Evolutionary conservation across 2,888 invertebrate species (phyloP), one percentile per base, ranked within the genome.

Genomic region (Drosophila melanosoma): DNA sequence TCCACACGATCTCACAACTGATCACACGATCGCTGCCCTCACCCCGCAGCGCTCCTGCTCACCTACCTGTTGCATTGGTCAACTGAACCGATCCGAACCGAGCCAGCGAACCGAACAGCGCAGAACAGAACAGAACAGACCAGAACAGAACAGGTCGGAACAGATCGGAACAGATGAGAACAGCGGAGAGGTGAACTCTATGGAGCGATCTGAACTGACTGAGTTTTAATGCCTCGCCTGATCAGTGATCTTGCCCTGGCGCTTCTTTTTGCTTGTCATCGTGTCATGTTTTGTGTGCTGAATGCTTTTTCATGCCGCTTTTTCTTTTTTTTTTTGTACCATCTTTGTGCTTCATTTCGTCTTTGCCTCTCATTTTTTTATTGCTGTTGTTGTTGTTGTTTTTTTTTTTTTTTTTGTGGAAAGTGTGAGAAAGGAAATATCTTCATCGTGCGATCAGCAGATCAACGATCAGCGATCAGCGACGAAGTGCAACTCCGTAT

Each of bases 261-360:
- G 87, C 87, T 88, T 88, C 89, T 89, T 83, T 89, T 87, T 81
- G 90, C 91, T 90, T 91, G 91, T 91, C 91, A 91, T 91, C 91
- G 87, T 90, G 90, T 91, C 91, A 91, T 90, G 91, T 91, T 91
- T 90, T 87, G 84, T 87, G 69, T 80, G 81, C 84, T 83, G 85
- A 81, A 87, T 85, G 90, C 89, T 88, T 89, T 83, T 90, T 87
- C 89, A 83, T 84, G 85, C 87, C 82, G 76, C 83, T 59, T 71
- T 79, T 74, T 81, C 71, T 26, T 29, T 74, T 81, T 74, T 26
- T 29, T 29, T 29, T 29, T 29, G 5, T 29, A 29, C 51, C 53
- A 64, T 60, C 76, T 56, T 63, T 61, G 52, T 69, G 42, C 74
- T 40, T 61, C 73, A 61, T 54, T 76, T 74, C 67, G 68, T 69